Base-by-base conservation (phyloP, 1,140 invertebrate species). In the Steinernema khuongi region DNA sequence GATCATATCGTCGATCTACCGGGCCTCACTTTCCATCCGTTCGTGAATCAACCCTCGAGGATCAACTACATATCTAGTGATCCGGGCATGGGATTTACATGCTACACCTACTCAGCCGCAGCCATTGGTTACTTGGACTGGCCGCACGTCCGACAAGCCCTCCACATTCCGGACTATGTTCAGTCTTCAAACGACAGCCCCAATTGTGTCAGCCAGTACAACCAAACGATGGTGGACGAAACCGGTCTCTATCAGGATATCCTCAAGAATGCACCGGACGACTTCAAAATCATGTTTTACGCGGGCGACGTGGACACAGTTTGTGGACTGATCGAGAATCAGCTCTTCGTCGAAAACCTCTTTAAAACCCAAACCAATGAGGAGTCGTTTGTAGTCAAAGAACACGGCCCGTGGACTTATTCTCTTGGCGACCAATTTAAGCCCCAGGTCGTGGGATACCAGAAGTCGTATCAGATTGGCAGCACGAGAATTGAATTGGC, bases 401-500 rank as follows among this genome's bases (percentile, higher is more conserved):
- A 60, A 22, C 50, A 60, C 22, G 7, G 26, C 4, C 11, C 50
- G 11, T 60, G 50, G 50, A 14, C 4, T 4, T 60, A 60, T 22
- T 60, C 50, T 7, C 50, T 7, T 22, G 50, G 19, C 19, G 11
- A 14, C 11, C 7, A 60, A 26, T 60, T 22, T 22, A 2, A 60
- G 19, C 50, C 14, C 11, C 33, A 74, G 31, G 77, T 78, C 29
- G 77, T 75, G 31, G 77, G 77, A 32, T 78, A 78, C 32, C 68
- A 68, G n/a, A 77, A 73, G 32, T 67, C 70, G 28, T 78, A 74
- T 66, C 32, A 71, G n/a, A 7, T 17, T 26, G 50, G 41, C 17
- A 67, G 67, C 31, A 70, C 66, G 1, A 11, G 50, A 11, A 73
- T 77, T 50, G 77, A 77, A 22, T 43, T 77, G 1, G 28, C 77